Conservation (phyloP, 2,888 invertebrate species). For the Andrena bicolor region DNA sequence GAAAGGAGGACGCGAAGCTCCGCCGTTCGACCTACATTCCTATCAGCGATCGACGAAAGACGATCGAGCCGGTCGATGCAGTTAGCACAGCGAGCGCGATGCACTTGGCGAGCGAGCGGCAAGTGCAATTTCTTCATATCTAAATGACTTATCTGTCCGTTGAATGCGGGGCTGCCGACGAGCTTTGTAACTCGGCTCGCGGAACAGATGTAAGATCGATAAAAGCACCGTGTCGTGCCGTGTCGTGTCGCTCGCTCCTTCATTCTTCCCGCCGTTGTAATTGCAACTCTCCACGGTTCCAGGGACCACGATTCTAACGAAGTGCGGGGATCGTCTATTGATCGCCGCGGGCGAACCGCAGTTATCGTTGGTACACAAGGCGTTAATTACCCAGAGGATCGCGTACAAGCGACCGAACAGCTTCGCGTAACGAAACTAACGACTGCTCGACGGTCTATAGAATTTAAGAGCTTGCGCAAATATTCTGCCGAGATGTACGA, state of each 20-base stretch:
- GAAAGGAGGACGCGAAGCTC: conserved; percentile 21
- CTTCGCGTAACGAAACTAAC: not conserved
- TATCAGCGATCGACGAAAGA: conserved; percentile 40
- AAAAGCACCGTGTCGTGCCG: conserved; percentile 60
- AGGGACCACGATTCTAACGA: conserved; percentile 30
- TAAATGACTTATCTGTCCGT: conserved; percentile 81
- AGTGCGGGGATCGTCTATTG: conserved; percentile 10
- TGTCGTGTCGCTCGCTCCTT: conserved; percentile 42
- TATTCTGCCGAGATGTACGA: not conserved
- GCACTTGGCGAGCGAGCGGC: conserved; percentile 41
- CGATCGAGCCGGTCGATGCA: conserved; percentile 50
- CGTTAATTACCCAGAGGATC: too few species aligned
- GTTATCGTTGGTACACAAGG: not conserved
- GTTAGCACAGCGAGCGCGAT: conserved; percentile 40
- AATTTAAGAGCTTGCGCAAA: not conserved
- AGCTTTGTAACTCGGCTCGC: conserved; percentile 67
- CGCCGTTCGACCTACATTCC: conserved; percentile 44
- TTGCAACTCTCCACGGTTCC: conserved; percentile 41
- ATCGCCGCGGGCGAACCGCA: not conserved
- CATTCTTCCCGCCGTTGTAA: conserved; percentile 55
- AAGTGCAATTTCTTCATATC: conserved; percentile 78
- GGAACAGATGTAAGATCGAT: conserved; percentile 69
- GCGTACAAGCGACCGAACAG: not conserved
- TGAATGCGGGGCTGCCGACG: conserved; percentile 68
- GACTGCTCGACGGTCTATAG: not conserved